Evolutionary conservation across 2,113 vertebrate genomes (phyloP).

Genomic region (Mesitornis unicolor): DNA sequence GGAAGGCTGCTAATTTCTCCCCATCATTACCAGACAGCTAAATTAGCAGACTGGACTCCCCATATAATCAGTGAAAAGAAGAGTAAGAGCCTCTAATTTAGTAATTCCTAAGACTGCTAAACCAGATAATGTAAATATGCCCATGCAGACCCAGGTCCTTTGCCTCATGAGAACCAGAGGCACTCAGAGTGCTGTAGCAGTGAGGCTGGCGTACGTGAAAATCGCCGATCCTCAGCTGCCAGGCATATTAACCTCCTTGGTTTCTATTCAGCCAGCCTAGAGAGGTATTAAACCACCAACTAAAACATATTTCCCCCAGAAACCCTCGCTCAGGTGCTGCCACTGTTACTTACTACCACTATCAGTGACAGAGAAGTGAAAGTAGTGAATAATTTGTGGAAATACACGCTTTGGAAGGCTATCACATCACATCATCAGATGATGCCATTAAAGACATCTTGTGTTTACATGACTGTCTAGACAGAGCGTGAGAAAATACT

Average conservation of each 20-base stretch:
- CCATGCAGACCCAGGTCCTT: neutral
- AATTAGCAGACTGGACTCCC: neutral
- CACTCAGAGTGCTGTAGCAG: neutral
- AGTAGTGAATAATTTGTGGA: neutral
- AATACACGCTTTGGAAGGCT: neutral
- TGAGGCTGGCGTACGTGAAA: accelerated
- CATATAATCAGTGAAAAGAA: neutral
- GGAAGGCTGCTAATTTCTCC: neutral
- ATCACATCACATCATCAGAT: conserved; percentile 18
- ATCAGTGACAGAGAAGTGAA: neutral
- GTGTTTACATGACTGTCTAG: conserved; percentile 26
- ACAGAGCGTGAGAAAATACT: conserved; percentile 10
- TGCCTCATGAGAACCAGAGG: neutral
- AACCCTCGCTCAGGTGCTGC: neutral
- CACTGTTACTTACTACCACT: neutral
- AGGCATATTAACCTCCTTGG: neutral
- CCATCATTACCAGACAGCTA: neutral
- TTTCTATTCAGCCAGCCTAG: neutral
- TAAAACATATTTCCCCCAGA: neutral
- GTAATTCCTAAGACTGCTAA: neutral
- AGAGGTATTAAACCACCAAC: neutral
- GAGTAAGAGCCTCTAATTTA: neutral
- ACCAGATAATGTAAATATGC: neutral
- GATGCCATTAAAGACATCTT: conserved; percentile 19
- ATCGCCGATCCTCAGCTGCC: accelerated